Evolutionary conservation across 1,140 invertebrate genomes (phyloP), one percentile per base, ranked within the genome.

Genomic region (Meloidogyne exigua): DNA sequence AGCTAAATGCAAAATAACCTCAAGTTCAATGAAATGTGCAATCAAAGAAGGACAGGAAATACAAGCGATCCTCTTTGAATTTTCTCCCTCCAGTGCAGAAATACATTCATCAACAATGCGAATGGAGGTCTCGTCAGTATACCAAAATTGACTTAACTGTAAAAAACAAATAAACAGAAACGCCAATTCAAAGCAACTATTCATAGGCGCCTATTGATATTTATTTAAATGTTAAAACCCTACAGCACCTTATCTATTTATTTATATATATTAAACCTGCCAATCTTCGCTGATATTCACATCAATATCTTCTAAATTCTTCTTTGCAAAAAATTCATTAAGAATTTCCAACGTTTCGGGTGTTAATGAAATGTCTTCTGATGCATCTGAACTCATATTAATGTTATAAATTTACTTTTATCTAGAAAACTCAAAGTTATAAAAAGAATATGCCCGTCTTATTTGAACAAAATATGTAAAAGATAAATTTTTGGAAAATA

Each of bases 111-210:
- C 81, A 86, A 88, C 89, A 91, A 28, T 91, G 91, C 78, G 88
- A 66, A 91, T 87, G 69, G 92, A 91, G 18, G 94, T 96, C 21
- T 90, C 84, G 39, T 93, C 91, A 85, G 93, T 91, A 85, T 96
- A 97, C 95, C 95, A 97, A 90, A 97, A 96, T 88, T 97, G 95
- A 87, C 94, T 95, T 26, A 96, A 88, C 95, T 96, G 85, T 9
- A 21, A 4, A 91, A 82, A 32, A 32, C 2, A 32, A 32, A 32
- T 32, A 3, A 32, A 65, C 62, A 36, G 13, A n/a, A 57, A 57
- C 18, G 7, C 13, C 0, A 23, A 25, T 39, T 15, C 13, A 49
- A 71, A 28, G 13, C 26, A 2, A 80, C 26, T n/a, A n/a, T n/a
- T n/a, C n/a, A n/a, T n/a, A n/a, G n/a, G n/a, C n/a, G 28, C 28